Base-by-base conservation (phyloP, 2,113 vertebrate species). In the Ammodytes marinus region DNA sequence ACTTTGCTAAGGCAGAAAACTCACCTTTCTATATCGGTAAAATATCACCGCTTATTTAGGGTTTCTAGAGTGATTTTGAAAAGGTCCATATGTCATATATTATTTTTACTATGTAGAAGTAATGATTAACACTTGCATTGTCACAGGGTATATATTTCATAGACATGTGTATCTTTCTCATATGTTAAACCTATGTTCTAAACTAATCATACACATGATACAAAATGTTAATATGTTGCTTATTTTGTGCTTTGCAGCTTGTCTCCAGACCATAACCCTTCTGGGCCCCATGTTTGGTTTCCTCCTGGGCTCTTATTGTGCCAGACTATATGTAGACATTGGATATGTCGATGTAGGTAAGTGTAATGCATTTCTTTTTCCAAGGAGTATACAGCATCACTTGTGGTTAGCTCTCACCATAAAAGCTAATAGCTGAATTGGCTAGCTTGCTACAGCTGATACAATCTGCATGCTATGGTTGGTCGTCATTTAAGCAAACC, bases 281-380 rank as follows among this genome's bases (percentile, higher is more conserved):
- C 7, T 98, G 49, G 98, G 98, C 2, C 96, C 96, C 1, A 94
- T 97, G 80, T 85, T 93, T 72, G 97, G 96, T 5, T 97, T 96
- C 83, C 74, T 96, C 13, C 39, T 98, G 87, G 95, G 95, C 45
- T 97, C 97, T 45, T 81, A 95, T 13, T 96, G 94, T 90, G 96
- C 97, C 54, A 96, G 49, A 88, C 86, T 98, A 0, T 99, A 98
- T 0, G 98, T 99, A 54, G 98, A 99, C 70, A n/a, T 98, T 89
- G 97, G 97, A 88, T 97, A 89, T 86, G 95, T 99, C 61, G 95
- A 96, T 82, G 50, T 94, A 46, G 94, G 94, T 95, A 85, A 86
- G 93, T 53, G 6, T 19, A 11, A 50, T 27, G 40, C 0, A 7
- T 77, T 47, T 73, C n/a, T 42, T 52, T 54, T 66, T 53, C 14